Evolutionary conservation across 2,888 invertebrate genomes (phyloP), one percentile per base, ranked within the genome.

Genomic region (Drosophila mimetica): DNA sequence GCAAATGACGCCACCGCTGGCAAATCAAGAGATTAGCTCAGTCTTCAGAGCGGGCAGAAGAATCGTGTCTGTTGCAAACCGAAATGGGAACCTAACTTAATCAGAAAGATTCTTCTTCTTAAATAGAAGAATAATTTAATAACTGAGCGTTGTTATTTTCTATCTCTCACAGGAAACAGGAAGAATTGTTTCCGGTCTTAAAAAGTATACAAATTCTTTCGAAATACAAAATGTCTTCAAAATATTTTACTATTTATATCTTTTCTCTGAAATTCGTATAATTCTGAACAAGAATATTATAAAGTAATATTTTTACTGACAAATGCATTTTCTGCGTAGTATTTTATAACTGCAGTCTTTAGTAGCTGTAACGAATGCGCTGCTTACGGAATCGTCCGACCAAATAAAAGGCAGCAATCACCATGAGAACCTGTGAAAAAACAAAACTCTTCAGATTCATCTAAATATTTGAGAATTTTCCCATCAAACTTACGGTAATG

Each of bases 381-480:
- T 88, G 86, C 54, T 75, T 84, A 46, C 79, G 78, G 78, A 90
- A 89, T 13, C 86, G 88, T 22, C 66, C 60, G 1, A 83, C 82
- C 55, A 90, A 70, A 53, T 86, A 88, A 51, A 89, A 81, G 14
- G 86, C 71, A 47, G 80, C 81, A 37, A 85, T 51, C 18, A 86
- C 75, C 78, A 88, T 65, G 1, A 90, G 22, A 14, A 72, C 77
- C 89, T 90, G 53, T 3, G 30, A 13, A 69, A 76, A 34, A 11
- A 25, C 37, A 2, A n/a, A 59, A 37, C 39, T 0, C 1, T 8
- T 37, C 14, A 46, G 2, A 18, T 25, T 1, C 6, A n/a, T 7
- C 6, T 1, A 13, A 16, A n/a, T 11, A 4, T 7, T 11, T 1
- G 6, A 1, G 0, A 30, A 2, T 14, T 20, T 8, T 11, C 5